phyloP scores from a whole-genome alignment of 2,797 vertebrate genomes.

The Microchirus variegatus region DNA sequence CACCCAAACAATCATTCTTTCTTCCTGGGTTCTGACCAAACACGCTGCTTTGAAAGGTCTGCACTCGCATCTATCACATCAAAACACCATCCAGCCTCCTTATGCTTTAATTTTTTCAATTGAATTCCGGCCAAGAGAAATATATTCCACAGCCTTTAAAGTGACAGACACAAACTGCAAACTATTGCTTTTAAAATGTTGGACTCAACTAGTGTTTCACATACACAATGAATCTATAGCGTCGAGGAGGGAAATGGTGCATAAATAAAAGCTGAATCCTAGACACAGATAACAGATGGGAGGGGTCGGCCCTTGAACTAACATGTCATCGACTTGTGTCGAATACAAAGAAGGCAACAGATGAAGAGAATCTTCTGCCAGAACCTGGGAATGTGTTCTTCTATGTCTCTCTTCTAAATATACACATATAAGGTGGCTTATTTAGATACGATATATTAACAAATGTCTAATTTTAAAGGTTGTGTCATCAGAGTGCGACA shows the following conservation, averaged over 20 bases:
- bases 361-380: conserved; percentile 36
- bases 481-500: no score
- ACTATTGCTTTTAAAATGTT: conserved; percentile 54
- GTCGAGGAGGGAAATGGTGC: conserved; percentile 2
- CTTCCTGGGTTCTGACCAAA: conserved; percentile 23
- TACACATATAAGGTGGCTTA: background rate
- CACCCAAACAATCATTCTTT: conserved; percentile 47
- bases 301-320: conserved; percentile 67
- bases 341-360: conserved; percentile 53
- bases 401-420: conserved; percentile 7
- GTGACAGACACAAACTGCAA: conserved; percentile 37
- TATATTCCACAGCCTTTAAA: conserved; percentile 14
- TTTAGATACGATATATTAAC: background rate
- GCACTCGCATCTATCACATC: conserved; percentile 45
- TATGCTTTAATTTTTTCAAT: conserved; percentile 33
- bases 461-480: no score
- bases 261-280: conserved; percentile 62
- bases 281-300: conserved; percentile 60
- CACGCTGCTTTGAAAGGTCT: conserved; percentile 40
- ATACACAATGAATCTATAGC: conserved; percentile 40
- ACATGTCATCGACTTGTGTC: conserved; percentile 64
- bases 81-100: conserved; percentile 19
- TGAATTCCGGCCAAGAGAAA: conserved; percentile 45
- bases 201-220: conserved; percentile 13
- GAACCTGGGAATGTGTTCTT: conserved; percentile 42